These are phyloP conservation scores for Eupsilia transversa DNA, from an alignment of 2,888 invertebrate genomes.

Conservation along the genomic window DNA sequence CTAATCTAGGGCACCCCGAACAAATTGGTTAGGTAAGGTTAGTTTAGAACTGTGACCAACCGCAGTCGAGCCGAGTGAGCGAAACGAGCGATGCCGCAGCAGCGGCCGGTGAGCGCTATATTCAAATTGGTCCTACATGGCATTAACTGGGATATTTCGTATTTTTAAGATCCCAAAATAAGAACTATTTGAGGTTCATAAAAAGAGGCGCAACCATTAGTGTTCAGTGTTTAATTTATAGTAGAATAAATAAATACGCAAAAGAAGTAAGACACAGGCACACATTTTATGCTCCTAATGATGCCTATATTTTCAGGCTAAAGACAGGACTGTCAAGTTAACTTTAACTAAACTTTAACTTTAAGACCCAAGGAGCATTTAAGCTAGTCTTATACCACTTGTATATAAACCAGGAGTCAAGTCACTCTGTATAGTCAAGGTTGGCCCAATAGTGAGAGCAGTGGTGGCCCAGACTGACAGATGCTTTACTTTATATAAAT, in stretches of 20 bases:
- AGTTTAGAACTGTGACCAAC: too few relatives aligned
- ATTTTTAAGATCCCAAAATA: background rate
- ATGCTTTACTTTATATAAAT: too few relatives aligned
- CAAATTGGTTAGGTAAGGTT: too few relatives aligned
- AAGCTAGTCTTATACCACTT: constrained; percentile 13
- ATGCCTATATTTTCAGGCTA: too few relatives aligned
- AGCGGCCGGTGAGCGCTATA: too few relatives aligned
- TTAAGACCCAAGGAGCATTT: constrained; percentile 7
- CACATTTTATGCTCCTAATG: background rate
- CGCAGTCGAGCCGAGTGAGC: too few relatives aligned
- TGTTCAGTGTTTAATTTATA: background rate
- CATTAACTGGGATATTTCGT: background rate
- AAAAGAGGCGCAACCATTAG: background rate
- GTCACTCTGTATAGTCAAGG: constrained; percentile 20
- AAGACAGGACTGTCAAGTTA: background rate
- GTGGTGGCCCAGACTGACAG: too few relatives aligned
- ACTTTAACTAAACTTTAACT: constrained; percentile 8
- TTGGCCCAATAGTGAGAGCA: too few relatives aligned
- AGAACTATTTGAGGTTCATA: background rate
- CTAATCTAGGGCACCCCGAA: too few relatives aligned
- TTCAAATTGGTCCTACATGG: too few relatives aligned
- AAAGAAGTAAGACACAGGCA: background rate
- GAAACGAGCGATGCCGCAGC: too few relatives aligned
- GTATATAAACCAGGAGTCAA: constrained; percentile 30
- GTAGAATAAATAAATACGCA: background rate